These are phyloP conservation scores for Chironomus tepperi DNA, from an alignment of 1,140 invertebrate species.

Conservation along the genomic window DNA sequence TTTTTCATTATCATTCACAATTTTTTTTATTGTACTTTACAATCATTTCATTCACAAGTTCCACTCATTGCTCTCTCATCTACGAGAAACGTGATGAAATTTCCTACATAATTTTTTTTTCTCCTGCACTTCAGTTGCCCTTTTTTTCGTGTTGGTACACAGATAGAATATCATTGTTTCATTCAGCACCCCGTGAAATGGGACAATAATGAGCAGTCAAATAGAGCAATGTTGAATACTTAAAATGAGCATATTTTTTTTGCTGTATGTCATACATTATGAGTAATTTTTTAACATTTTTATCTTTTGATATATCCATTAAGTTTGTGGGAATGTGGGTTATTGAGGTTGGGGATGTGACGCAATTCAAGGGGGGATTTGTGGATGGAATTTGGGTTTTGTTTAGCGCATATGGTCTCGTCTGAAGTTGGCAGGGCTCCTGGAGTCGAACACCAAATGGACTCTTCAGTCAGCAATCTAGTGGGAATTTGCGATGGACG, in stretches of 20 bases:
- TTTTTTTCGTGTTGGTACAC: neutral
- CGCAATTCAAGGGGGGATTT: too few species aligned
- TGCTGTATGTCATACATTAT: neutral
- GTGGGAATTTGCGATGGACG: too few species aligned
- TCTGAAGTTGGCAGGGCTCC: too few species aligned
- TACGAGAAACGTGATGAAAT: neutral
- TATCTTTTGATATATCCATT: too few species aligned
- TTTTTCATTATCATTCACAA: neutral
- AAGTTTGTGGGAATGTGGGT: too few species aligned
- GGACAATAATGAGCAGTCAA: neutral
- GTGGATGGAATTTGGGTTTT: too few species aligned
- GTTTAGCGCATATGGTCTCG: too few species aligned
- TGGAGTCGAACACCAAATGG: too few species aligned
- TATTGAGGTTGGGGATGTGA: too few species aligned
- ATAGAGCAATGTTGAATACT: neutral
- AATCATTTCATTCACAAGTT: neutral
- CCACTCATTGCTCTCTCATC: too few species aligned
- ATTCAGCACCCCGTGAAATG: neutral
- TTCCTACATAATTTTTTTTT: neutral
- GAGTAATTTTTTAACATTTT: too few species aligned
- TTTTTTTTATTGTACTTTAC: constrained; percentile 5
- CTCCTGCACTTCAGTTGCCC: neutral
- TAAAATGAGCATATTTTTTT: neutral
- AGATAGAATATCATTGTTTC: neutral
- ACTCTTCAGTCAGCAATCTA: too few species aligned